Evolutionary conservation across 2,888 invertebrate genomes (phyloP), one percentile per base, ranked within the genome.

Genomic region (Dilophus febrilis): DNA sequence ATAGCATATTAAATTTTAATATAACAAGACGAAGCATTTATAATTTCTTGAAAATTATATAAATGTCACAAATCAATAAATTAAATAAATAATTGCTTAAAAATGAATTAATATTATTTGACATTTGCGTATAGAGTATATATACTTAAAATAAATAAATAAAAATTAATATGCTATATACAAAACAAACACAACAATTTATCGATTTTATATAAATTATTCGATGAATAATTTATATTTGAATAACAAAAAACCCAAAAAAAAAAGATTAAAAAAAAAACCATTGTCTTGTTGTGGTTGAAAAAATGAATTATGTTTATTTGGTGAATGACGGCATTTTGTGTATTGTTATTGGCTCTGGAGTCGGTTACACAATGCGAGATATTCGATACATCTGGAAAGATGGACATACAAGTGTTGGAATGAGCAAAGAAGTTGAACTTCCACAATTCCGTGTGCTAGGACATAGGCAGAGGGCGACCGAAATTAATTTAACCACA

Each of bases 341-440:
- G 53, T 49, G 54, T 46, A 51, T 46, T 49, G 48, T 46, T 47
- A 47, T 47, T 48, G 47, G 48, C 46, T 54, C 52, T 54, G 53
- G 70, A 88, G 88, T 88, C 81, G 88, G 88, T 77, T 88, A 88
- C 81, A 88, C 88, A 74, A 88, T 87, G 86, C 82, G 82, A 76
- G 88, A 88, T 78, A 88, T 90, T 74, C 82, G 85, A 68, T 91
- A 91, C 77, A 83, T 82, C 74, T 92, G 91, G 91, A 82, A 82
- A 72, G 78, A 84, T 71, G 88, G 87, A 64, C 74, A 75, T 66
- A 77, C 78, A 68, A 87, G 90, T 70, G 88, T 92, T 70, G 87
- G 87, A 68, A 87, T 91, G 74, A 84, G 85, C 77, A 81, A 77
- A 68, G 86, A 88, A 70, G 87, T 91, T 71, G 84, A 88, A 74